phyloP scores from a whole-genome alignment of 1,140 invertebrate genomes.

The Ceratosolen fusciceps region DNA sequence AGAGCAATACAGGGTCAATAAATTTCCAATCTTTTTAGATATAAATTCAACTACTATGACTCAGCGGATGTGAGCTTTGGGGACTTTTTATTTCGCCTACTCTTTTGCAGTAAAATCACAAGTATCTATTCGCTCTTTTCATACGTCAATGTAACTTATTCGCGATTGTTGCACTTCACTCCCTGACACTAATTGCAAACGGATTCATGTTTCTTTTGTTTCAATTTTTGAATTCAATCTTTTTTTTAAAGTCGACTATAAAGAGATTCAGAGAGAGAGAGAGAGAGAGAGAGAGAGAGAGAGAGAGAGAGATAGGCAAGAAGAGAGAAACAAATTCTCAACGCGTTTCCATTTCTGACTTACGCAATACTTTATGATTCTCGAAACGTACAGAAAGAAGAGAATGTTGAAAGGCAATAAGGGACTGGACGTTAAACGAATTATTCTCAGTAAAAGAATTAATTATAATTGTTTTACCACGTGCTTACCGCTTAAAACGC shows the following conservation, averaged over 20 bases:
- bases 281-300: background rate
- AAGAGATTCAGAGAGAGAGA: background rate
- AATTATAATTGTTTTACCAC: conserved; percentile 35
- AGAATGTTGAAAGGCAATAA: background rate
- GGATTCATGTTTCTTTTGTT: conserved; percentile 7
- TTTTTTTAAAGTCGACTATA: background rate
- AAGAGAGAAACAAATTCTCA: background rate
- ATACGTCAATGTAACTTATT: conserved; percentile 1
- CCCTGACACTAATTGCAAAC: background rate
- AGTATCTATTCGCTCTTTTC: background rate
- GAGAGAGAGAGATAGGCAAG: background rate
- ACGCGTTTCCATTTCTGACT: conserved; percentile 19
- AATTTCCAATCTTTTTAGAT: conserved; percentile 47
- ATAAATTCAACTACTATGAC: conserved; percentile 36
- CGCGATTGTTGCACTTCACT: background rate
- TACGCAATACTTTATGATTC: background rate
- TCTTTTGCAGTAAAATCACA: background rate
- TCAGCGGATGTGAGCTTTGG: conserved; percentile 25
- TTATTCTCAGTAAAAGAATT: background rate
- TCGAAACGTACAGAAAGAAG: background rate
- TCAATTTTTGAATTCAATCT: background rate
- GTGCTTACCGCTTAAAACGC: background rate
- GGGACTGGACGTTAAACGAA: background rate
- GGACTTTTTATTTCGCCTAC: background rate
- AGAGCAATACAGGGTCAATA: background rate